A percentile compares a stretch with the other conserved stretches of the same genome.
Conservation (phyloP, 1,140 invertebrate genomes). For the Trichonephila clavata region DNA sequence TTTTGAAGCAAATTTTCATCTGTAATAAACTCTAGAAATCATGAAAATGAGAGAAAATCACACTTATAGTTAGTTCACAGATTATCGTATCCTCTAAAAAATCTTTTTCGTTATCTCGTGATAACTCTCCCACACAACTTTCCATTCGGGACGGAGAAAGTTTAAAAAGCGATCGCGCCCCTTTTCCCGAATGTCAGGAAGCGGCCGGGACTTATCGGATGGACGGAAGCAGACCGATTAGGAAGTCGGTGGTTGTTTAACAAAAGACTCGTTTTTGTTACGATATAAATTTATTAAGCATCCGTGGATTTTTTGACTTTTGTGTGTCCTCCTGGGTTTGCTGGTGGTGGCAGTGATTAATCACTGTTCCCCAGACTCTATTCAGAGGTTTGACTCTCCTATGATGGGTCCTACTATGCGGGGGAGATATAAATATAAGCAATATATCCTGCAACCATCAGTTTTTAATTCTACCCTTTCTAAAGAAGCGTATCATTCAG, state of each 20-base stretch:
- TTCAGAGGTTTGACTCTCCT: background rate
- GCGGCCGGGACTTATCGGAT: background rate
- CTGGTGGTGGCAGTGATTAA: background rate
- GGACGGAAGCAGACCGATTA: background rate
- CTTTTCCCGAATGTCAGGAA: background rate
- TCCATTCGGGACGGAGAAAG: background rate
- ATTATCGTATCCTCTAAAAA: too few relatives aligned
- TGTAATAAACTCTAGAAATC: too few relatives aligned
- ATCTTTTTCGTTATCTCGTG: too few relatives aligned
- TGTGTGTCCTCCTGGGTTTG: background rate
- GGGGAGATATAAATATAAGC: too few relatives aligned
- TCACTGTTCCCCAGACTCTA: background rate
- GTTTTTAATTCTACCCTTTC: too few relatives aligned
- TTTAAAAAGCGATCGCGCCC: background rate
- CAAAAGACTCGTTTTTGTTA: slow-evolving; percentile 20
- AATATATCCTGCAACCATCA: too few relatives aligned
- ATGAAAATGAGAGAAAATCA: too few relatives aligned
- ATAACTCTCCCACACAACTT: background rate
- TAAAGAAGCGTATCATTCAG: too few relatives aligned
- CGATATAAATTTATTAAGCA: background rate
- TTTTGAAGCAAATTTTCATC: too few relatives aligned
- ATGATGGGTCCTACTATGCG: background rate
- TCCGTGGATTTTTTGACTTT: background rate
- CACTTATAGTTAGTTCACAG: too few relatives aligned
- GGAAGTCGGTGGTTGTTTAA: background rate